Percentiles rank a stretch among this genome's conserved stretches.
phyloP scores from a whole-genome alignment of 2,888 invertebrate species.

The Xanthorhoe designata region DNA sequence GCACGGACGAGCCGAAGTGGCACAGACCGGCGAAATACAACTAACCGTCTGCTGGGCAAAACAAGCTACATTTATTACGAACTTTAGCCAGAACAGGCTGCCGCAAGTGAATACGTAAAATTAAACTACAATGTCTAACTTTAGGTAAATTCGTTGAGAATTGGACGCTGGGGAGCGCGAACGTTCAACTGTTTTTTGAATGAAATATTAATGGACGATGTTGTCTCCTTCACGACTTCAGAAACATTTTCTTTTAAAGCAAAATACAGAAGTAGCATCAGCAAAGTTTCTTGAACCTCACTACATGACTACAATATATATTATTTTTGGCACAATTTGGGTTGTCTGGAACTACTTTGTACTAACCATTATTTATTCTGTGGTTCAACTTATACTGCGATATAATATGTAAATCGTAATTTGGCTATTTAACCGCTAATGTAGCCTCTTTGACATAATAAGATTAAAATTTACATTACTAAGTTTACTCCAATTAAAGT shows the following conservation, averaged over 20 bases:
- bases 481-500: not conserved
- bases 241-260: not conserved
- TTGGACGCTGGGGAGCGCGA: conserved; percentile 35
- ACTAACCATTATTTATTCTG: no score
- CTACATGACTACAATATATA: not conserved
- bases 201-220: conserved; percentile 23
- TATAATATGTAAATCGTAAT: no score
- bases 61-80: conserved; percentile 59
- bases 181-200: conserved; percentile 29
- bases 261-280: not conserved
- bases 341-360: no score
- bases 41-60: conserved; percentile 42
- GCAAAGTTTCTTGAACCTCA: not conserved
- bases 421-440: not conserved
- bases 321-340: no score
- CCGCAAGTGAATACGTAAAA: conserved; percentile 57
- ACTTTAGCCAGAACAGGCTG: conserved; percentile 53
- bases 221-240: conserved; percentile 6
- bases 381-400: no score
- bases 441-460: not conserved
- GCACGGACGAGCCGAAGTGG: not conserved
- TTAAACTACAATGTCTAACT: conserved; percentile 56
- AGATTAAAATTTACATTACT: not conserved
- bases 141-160: conserved; percentile 42
- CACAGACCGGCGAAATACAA: conserved; percentile 5